Percentiles rank a stretch among this genome's conserved stretches.
Evolutionary conservation across 2,888 invertebrate genomes (phyloP).

Genomic region (Euphydryas editha): DNA sequence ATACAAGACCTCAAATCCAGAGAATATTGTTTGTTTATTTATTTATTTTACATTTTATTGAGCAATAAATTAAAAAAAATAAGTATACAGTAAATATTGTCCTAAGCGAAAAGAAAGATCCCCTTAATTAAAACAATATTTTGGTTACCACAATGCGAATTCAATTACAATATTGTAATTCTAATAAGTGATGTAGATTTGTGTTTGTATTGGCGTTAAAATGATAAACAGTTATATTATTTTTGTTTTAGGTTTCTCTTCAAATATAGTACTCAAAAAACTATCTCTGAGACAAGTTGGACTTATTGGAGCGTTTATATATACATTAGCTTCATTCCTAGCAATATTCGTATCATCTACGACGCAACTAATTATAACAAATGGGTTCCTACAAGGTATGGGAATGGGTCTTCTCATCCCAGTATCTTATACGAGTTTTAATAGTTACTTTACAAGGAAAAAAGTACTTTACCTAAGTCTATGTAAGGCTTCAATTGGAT

Average conservation of each 20-base stretch:
- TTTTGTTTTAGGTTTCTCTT: slow-evolving; percentile 85
- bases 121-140: no score
- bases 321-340: slow-evolving; percentile 84
- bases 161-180: no score
- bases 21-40: no score
- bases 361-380: slow-evolving; percentile 85
- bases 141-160: no score
- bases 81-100: no score
- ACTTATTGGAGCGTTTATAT: slow-evolving; percentile 85
- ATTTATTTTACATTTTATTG: no score
- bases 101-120: no score
- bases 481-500: slow-evolving; percentile 87
- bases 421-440: slow-evolving; percentile 88
- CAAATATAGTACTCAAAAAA: slow-evolving; percentile 86
- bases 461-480: slow-evolving; percentile 88
- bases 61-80: no score
- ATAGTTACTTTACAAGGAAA: slow-evolving; percentile 88
- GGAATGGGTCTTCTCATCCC: slow-evolving; percentile 89
- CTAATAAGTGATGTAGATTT: no score
- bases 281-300: slow-evolving; percentile 87
- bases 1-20: no score
- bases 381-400: slow-evolving; percentile 85
- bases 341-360: slow-evolving; percentile 86
- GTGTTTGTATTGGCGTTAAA: no score
- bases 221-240: no score